Evolutionary conservation across 2,113 vertebrate species (phyloP).

Genomic region (Speoplatyrhinus poulsoni): DNA sequence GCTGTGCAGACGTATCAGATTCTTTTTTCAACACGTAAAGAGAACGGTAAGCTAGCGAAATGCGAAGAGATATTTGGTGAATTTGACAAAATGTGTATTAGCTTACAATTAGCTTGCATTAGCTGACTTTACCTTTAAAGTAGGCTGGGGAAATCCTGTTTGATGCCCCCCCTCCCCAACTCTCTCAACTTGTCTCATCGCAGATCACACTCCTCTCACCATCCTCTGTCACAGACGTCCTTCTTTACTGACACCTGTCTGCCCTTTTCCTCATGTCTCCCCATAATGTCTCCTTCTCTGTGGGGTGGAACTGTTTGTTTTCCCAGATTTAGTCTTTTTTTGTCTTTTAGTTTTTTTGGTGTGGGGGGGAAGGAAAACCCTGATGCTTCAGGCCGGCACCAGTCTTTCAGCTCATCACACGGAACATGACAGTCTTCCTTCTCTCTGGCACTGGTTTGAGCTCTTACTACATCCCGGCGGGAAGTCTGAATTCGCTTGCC

Average conservation of each 20-base stretch:
- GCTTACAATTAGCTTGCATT: too few species aligned
- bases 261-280: conserved; percentile 45
- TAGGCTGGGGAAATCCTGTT: conserved; percentile 34
- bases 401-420: conserved; percentile 76
- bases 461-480: conserved; percentile 62
- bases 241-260: conserved; percentile 70
- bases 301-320: conserved; percentile 72
- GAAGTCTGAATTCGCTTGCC: conserved; percentile 65
- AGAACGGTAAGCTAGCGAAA: too few species aligned
- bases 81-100: too few species aligned
- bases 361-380: conserved; percentile 65
- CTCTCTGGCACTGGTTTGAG: conserved; percentile 75
- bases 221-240: conserved; percentile 63
- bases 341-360: not conserved
- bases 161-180: not conserved
- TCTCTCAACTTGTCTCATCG: conserved; percentile 6
- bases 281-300: conserved; percentile 64
- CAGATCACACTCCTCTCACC: conserved; percentile 48
- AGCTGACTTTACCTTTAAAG: too few species aligned
- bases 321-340: conserved; percentile 66
- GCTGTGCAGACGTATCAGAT: too few species aligned
- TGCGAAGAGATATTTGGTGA: too few species aligned
- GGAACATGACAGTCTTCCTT: conserved; percentile 78
- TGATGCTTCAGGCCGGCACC: conserved; percentile 61
- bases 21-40: too few species aligned